These are phyloP conservation scores for Larimichthys crocea DNA, from an alignment of 2,113 vertebrate species.

Conservation along the genomic window DNA sequence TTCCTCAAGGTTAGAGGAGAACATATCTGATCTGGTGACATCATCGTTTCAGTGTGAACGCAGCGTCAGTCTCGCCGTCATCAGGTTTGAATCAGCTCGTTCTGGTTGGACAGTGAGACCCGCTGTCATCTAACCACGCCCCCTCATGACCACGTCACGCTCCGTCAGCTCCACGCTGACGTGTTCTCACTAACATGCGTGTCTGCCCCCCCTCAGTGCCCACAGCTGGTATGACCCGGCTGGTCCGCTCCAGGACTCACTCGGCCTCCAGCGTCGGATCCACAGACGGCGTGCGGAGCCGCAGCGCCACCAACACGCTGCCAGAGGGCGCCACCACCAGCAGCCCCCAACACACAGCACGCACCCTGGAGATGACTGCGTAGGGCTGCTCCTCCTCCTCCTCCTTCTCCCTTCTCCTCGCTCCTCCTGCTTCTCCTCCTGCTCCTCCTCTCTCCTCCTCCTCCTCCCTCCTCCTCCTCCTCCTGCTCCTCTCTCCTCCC, in stretches of 20 bases:
- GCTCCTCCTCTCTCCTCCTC: neutral
- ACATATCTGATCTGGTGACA: no score
- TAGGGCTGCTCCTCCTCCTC: neutral
- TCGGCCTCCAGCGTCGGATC: conserved; percentile 93
- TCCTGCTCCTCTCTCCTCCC: no score
- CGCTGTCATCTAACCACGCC: no score
- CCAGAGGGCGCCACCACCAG: conserved; percentile 64
- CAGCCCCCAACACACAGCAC: neutral
- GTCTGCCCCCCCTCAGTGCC: conserved; percentile 86
- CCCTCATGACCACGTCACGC: no score
- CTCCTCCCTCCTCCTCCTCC: no score
- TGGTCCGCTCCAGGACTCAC: conserved; percentile 92
- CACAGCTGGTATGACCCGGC: conserved; percentile 92
- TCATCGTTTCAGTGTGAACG: conserved; percentile 25
- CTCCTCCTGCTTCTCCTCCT: neutral
- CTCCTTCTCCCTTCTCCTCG: neutral
- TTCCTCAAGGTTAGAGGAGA: no score
- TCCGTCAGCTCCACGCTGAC: neutral
- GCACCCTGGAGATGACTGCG: conserved; percentile 29
- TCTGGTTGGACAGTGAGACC: conserved; percentile 2
- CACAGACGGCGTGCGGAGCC: conserved; percentile 86
- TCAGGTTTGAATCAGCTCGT: conserved; percentile 45
- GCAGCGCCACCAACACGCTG: conserved; percentile 81
- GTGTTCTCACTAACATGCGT: neutral
- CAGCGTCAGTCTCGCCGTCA: conserved; percentile 25